Evolutionary conservation across 2,888 invertebrate species (phyloP), one percentile per base, ranked within the genome.

Genomic region (Andricus quercusramuli): DNA sequence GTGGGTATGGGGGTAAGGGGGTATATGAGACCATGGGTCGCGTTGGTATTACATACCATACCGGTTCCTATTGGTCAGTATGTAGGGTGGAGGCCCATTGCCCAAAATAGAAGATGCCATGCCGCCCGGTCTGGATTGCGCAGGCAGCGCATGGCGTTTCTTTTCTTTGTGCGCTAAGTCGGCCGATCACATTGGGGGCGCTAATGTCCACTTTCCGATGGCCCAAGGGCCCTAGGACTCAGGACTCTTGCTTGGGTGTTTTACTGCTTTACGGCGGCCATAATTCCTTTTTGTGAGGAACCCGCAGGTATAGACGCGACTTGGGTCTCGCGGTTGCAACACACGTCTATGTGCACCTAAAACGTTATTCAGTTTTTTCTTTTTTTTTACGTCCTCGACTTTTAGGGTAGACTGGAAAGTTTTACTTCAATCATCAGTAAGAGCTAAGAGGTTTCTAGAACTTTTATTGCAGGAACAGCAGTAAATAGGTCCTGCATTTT

Each of bases 151-250:
- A 79, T 80, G 78, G 80, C 78, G 51, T 78, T 65, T 67, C 74
- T 64, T 80, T 83, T 80, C 80, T 83, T 83, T 82, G 82, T 83
- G 79, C 66, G 80, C 81, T 29, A 62, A 64, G 41, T 67, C 37
- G 77, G 68, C 25, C 80, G 85, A 84, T 86, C 88, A 90, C 90
- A 90, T 89, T 89, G 85, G 88, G 86, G 86, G 85, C 86, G 87
- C 82, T 84, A 84, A 83, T 83, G 83, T 84, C 84, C 82, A 82
- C 80, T 84, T 81, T 82, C 82, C 81, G 82, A 83, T 83, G 81
- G 82, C 78, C 80, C 84, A 81, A 81, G 81, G 81, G 80, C 79
- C 78, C 76, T 82, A 81, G 70, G 80, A 80, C 83, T 83, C 82
- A 81, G 81, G 81, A 79, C 80, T 77, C 68, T 82, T 80, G 76